Conservation (phyloP, 2,888 invertebrate species). For the Galerucella calmariensis region DNA sequence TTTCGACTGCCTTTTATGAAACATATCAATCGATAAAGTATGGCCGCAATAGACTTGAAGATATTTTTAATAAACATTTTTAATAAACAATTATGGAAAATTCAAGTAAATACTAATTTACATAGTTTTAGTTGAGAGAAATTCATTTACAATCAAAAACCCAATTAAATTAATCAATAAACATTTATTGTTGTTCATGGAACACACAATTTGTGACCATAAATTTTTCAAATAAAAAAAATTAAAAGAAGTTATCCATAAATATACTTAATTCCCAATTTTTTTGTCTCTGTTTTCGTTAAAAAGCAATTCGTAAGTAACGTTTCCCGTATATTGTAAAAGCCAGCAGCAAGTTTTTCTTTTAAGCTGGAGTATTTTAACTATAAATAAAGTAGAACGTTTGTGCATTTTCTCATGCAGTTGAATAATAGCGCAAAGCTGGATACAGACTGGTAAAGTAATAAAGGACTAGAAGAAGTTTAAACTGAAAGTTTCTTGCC, state of each 20-base stretch:
- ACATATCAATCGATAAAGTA: slow-evolving; percentile 7
- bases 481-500: slow-evolving; percentile 28
- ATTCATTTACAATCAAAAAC: too few relatives aligned
- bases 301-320: slow-evolving; percentile 58
- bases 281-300: slow-evolving; percentile 46
- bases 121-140: not conserved
- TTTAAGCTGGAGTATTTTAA: slow-evolving; percentile 57
- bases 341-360: slow-evolving; percentile 53
- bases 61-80: not conserved
- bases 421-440: slow-evolving; percentile 46
- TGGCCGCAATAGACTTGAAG: not conserved
- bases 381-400: slow-evolving; percentile 57
- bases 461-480: slow-evolving; percentile 29
- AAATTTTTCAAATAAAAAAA: not conserved
- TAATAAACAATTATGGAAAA: not conserved
- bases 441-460: slow-evolving; percentile 38
- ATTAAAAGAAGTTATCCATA: not conserved
- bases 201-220: not conserved
- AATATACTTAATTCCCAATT: not conserved
- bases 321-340: slow-evolving; percentile 56
- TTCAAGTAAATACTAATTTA: too few relatives aligned
- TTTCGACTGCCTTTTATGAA: slow-evolving; percentile 3
- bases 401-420: slow-evolving; percentile 59
- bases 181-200: too few relatives aligned
- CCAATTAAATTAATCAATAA: too few relatives aligned